A percentile compares a stretch with the other conserved stretches of the same genome.
These are phyloP conservation scores for Ochotona curzoniae DNA, from an alignment of 2,113 vertebrate species.

Conservation along the genomic window DNA sequence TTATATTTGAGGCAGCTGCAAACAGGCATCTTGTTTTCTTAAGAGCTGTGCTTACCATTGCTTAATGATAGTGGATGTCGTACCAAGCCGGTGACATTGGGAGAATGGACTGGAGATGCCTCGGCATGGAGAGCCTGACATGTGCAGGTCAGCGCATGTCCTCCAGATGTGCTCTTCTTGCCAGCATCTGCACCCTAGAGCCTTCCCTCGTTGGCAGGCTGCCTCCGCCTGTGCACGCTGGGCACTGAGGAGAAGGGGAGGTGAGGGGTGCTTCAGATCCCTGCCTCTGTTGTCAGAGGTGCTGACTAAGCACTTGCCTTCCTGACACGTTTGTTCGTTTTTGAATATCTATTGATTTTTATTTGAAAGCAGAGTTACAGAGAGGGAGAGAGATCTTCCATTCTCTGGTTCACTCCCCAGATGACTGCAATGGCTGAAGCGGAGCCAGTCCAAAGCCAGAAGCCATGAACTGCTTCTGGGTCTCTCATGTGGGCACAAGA, in stretches of 20 bases:
- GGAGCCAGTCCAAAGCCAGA: too few species aligned
- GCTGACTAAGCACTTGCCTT: not conserved
- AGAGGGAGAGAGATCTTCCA: too few species aligned
- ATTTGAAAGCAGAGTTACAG: too few species aligned
- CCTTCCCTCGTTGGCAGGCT: not conserved
- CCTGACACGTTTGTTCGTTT: not conserved
- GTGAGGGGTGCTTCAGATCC: not conserved
- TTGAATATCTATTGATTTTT: too few species aligned
- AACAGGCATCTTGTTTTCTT: conserved; percentile 56
- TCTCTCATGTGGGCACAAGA: too few species aligned
- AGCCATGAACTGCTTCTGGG: too few species aligned
- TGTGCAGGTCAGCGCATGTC: not conserved
- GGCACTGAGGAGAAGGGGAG: not conserved
- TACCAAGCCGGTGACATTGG: not conserved
- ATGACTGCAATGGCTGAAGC: too few species aligned
- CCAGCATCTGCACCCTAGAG: fast-evolving
- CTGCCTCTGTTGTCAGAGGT: not conserved
- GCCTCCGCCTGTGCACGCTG: not conserved
- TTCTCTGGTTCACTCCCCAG: too few species aligned
- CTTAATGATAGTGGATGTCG: not conserved
- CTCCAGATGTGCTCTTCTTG: fast-evolving
- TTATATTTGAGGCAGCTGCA: conserved; percentile 73
- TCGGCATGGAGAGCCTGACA: not conserved
- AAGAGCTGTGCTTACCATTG: conserved; percentile 25
- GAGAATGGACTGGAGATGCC: conserved; percentile 22